Percentiles rank a stretch among this genome's conserved stretches.
phyloP scores from a whole-genome alignment of 2,113 vertebrate species.

The Chloropsis cyanopogon region DNA sequence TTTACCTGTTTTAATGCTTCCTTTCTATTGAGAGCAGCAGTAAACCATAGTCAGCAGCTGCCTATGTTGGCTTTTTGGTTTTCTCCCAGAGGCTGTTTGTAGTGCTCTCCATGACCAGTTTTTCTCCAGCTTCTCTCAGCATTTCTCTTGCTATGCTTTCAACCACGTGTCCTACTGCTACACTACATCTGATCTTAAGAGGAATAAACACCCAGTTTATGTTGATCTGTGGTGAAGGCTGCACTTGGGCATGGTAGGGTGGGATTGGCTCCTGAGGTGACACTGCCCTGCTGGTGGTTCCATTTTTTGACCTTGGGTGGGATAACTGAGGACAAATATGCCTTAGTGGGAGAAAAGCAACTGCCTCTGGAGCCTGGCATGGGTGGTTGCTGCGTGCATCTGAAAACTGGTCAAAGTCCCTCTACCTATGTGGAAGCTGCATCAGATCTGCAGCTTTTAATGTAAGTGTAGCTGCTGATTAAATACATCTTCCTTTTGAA shows the following conservation, averaged over 20 bases:
- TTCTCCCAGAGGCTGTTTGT: neutral
- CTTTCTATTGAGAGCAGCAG: neutral
- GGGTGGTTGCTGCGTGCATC: neutral
- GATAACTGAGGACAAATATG: neutral
- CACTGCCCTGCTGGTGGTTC: fast-evolving
- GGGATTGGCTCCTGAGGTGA: neutral
- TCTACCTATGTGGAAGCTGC: fast-evolving
- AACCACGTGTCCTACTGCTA: neutral
- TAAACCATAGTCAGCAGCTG: neutral
- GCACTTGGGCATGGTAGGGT: no score
- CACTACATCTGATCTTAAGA: no score
- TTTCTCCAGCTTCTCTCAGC: neutral
- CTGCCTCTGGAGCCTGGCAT: fast-evolving
- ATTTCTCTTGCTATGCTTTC: fast-evolving
- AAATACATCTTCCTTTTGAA: neutral
- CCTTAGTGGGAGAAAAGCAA: neutral
- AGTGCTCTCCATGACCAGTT: neutral
- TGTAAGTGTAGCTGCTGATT: neutral
- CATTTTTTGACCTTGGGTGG: neutral
- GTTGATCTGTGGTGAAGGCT: neutral
- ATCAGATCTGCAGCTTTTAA: neutral
- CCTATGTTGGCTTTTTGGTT: neutral
- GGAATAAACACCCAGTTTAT: fast-evolving
- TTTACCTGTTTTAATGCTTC: neutral
- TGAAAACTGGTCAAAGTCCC: neutral